Evolutionary conservation across 2,888 invertebrate genomes (phyloP), one percentile per base, ranked within the genome.

Genomic region (Coelopa pilipes): DNA sequence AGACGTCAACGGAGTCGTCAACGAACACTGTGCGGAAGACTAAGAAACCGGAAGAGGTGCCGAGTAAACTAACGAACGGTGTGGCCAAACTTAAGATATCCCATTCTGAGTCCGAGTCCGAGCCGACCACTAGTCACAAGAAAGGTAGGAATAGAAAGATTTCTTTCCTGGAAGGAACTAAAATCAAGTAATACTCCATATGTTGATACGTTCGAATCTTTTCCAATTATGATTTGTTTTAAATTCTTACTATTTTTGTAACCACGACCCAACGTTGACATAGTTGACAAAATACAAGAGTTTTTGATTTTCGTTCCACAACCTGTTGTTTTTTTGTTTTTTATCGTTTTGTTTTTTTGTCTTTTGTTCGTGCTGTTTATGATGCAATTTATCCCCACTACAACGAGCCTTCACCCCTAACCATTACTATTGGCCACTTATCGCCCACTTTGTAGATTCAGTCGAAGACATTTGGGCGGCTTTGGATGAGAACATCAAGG

Each of bases 121-220:
- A 84, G 80, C 82, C 78, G 1, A 70, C 76, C 79, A 80, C 78
- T 77, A 78, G 84, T 85, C 89, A 89, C 88, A 90, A 92, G 92
- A 85, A 91, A 92, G 92, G 92, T 92, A 89, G 90, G 87, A 80
- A 89, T 85, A 90, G 91, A 89, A 92, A 92, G 88, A 93, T 93
- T 86, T 91, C 92, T 81, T 93, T 93, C 90, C 92, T 92, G 89
- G 92, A 92, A 80, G 92, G 92, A 82, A 92, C 92, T 79, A 92
- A 92, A 88, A 89, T 75, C 70, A 76, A 76, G 71, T 76, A 63
- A 60, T 47, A 21, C 19, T 19, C 24, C 59, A 15, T 15, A 50
- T n/a, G 24, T 53, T 21, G 21, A 24, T 49, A 19, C 47, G 15
- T 60, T 45, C 17, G n/a, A 24, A 10, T 59, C 46, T 70, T 15